Conservation (phyloP, 2,888 invertebrate genomes). For the Mythimna loreyi region DNA sequence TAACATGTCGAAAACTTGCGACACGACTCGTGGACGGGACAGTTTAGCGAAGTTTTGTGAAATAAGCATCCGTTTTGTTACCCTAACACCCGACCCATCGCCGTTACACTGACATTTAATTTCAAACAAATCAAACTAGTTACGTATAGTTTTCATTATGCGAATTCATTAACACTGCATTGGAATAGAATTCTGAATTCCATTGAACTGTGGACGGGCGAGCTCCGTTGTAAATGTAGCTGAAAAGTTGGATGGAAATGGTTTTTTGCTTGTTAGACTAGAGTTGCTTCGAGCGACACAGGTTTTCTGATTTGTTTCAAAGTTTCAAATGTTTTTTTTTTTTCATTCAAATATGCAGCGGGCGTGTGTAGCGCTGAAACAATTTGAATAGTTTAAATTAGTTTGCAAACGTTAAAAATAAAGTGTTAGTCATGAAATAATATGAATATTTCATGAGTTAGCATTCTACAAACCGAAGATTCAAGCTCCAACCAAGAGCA, state of each 20-base stretch:
- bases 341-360: slow-evolving; percentile 3
- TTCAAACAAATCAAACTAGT: slow-evolving; percentile 73
- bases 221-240: slow-evolving; percentile 80
- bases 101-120: slow-evolving; percentile 66
- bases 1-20: slow-evolving; percentile 70
- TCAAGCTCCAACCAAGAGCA: neutral
- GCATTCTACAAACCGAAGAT: neutral
- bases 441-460: neutral
- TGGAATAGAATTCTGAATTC: slow-evolving; percentile 80
- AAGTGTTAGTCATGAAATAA: neutral
- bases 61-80: slow-evolving; percentile 61
- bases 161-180: slow-evolving; percentile 79
- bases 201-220: slow-evolving; percentile 79
- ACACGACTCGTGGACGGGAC: slow-evolving; percentile 64
- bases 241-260: slow-evolving; percentile 82
- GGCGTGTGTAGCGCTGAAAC: neutral
- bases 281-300: slow-evolving; percentile 72
- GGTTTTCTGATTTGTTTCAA: slow-evolving; percentile 73
- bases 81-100: slow-evolving; percentile 40
- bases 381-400: slow-evolving; percentile 10
- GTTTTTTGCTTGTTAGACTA: slow-evolving; percentile 78
- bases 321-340: slow-evolving; percentile 24
- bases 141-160: slow-evolving; percentile 73
- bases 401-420: neutral
- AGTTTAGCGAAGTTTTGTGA: slow-evolving; percentile 63